Percentiles rank a stretch among this genome's conserved stretches.
phyloP scores from a whole-genome alignment of 2,888 invertebrate species.

The Mythimna vitellina region DNA sequence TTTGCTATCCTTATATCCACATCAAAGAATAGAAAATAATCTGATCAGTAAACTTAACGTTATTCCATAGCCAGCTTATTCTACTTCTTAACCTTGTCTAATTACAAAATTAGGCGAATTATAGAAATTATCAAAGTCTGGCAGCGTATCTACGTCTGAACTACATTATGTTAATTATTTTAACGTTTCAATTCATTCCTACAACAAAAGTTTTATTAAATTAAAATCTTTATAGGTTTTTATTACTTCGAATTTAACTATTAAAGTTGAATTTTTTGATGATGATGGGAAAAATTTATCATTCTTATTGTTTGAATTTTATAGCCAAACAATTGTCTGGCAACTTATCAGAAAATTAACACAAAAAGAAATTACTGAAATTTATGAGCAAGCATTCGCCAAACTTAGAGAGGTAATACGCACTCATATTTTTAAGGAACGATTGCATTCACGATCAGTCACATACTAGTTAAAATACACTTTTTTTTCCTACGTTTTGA shows the following conservation, averaged over 20 bases:
- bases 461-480: too few species aligned
- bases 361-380: too few species aligned
- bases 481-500: neutral
- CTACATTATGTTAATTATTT: constrained; percentile 38
- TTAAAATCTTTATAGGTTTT: constrained; percentile 4
- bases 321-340: neutral
- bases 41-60: neutral
- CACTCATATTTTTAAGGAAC: neutral
- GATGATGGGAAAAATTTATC: neutral
- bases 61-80: constrained; percentile 19
- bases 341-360: neutral
- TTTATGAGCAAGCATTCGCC: too few species aligned
- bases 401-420: too few species aligned
- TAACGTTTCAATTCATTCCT: constrained; percentile 34
- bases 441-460: too few species aligned
- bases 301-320: neutral
- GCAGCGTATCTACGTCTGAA: constrained; percentile 29
- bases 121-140: constrained; percentile 55
- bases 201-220: constrained; percentile 15
- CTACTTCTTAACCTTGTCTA: constrained; percentile 29
- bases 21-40: neutral
- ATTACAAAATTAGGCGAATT: constrained; percentile 38
- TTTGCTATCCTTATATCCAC: neutral
- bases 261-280: neutral
- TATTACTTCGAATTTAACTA: neutral